Conservation (phyloP, 2,797 vertebrate genomes). For the Caiman crocodilus region DNA sequence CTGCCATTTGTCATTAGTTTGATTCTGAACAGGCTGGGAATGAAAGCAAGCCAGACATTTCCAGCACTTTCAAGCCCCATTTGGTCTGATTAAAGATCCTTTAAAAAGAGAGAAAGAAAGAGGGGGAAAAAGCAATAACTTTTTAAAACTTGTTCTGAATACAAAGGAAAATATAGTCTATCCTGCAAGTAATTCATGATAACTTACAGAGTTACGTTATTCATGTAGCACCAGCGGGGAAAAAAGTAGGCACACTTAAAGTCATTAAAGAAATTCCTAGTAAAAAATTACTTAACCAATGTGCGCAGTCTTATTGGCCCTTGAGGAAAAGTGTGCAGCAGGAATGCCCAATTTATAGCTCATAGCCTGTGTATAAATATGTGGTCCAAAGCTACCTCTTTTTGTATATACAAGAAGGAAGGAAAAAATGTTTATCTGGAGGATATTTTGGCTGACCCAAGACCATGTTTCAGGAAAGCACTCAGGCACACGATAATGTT, state of each 20-base stretch:
- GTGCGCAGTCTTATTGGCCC: slow-evolving; percentile 47
- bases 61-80: slow-evolving; percentile 72
- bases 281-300: slow-evolving; percentile 50
- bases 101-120: background rate
- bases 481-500: background rate
- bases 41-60: slow-evolving; percentile 73
- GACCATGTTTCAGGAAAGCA: slow-evolving; percentile 7
- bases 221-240: slow-evolving; percentile 20
- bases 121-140: slow-evolving; percentile 46
- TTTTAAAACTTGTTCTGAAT: slow-evolving; percentile 46
- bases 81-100: slow-evolving; percentile 77
- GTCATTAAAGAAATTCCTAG: slow-evolving; percentile 50
- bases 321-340: slow-evolving; percentile 12
- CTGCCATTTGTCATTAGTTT: slow-evolving; percentile 67
- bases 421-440: slow-evolving; percentile 21
- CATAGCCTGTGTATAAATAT: background rate
- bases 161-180: slow-evolving; percentile 40
- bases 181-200: slow-evolving; percentile 55
- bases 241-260: slow-evolving; percentile 55
- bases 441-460: slow-evolving; percentile 24
- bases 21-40: slow-evolving; percentile 74
- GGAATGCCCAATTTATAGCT: slow-evolving; percentile 45
- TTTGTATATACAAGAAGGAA: background rate
- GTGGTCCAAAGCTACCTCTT: slow-evolving; percentile 17
- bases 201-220: slow-evolving; percentile 60